Evolutionary conservation across 2,888 invertebrate genomes (phyloP).

Genomic region (Mellilla xanthometata): DNA sequence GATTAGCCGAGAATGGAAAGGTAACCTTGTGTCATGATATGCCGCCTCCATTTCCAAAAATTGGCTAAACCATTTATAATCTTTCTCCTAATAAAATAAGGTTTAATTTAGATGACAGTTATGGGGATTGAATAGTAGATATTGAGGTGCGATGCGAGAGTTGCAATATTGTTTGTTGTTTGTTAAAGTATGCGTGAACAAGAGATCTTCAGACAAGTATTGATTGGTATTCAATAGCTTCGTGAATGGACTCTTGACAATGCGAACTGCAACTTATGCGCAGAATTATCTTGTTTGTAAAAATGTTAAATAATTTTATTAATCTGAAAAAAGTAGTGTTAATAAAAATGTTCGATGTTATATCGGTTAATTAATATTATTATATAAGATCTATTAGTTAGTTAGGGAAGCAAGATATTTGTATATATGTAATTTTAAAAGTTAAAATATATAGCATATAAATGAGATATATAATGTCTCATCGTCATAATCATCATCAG

Average conservation of each 20-base stretch:
- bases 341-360: no score
- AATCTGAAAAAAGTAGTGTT: no score
- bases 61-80: conserved; percentile 17
- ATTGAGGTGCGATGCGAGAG: conserved; percentile 75
- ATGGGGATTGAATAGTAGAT: conserved; percentile 20
- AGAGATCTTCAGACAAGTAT: conserved; percentile 77
- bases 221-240: conserved; percentile 79
- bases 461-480: no score
- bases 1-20: conserved; percentile 71
- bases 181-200: conserved; percentile 82
- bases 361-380: no score
- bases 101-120: conserved; percentile 29
- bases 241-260: conserved; percentile 76
- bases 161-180: conserved; percentile 77
- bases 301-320: background rate
- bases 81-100: conserved; percentile 31
- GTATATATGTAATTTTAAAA: no score
- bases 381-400: no score
- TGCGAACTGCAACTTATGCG: conserved; percentile 55
- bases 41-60: conserved; percentile 49
- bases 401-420: no score
- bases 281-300: conserved; percentile 20
- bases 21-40: conserved; percentile 78
- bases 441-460: no score
- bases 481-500: no score